Conservation (phyloP, 92 coral and sea anemone species). For the Palythoa caribaeorum region DNA sequence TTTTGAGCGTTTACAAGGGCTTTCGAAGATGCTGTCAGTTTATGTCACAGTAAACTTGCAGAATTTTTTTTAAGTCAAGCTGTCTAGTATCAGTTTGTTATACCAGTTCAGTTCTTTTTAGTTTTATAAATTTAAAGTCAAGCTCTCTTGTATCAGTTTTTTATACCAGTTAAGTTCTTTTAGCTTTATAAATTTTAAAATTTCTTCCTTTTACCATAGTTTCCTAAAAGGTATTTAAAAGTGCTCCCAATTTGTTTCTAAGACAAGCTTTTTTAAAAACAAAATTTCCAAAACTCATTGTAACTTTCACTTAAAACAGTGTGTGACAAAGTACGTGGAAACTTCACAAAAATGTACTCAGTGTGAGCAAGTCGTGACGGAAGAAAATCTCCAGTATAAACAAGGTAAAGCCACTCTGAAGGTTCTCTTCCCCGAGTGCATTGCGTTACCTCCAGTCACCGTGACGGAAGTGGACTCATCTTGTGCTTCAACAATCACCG, state of each 20-base stretch:
- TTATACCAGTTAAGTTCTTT: neutral
- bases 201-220: neutral
- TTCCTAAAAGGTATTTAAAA: too few relatives aligned
- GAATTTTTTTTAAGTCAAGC: too few relatives aligned
- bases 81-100: too few relatives aligned
- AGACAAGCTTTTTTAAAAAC: neutral
- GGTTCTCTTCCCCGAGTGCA: slow-evolving; percentile 83
- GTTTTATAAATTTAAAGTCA: too few relatives aligned
- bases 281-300: too few relatives aligned
- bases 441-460: slow-evolving; percentile 52
- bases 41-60: too few relatives aligned
- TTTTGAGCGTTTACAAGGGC: too few relatives aligned
- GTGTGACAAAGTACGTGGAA: slow-evolving; percentile 78
- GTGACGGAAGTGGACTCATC: slow-evolving; percentile 26
- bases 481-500: slow-evolving; percentile 62
- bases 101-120: too few relatives aligned
- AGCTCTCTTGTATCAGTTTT: too few relatives aligned
- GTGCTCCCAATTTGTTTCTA: neutral
- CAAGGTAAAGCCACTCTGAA: slow-evolving; percentile 73
- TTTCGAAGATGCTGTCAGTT: too few relatives aligned
- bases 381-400: slow-evolving; percentile 67
- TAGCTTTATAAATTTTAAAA: neutral
- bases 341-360: slow-evolving; percentile 72
- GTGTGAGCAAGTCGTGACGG: slow-evolving; percentile 67
- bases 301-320: slow-evolving; percentile 48